Conservation (phyloP, 2,888 invertebrate genomes). For the Allolobophora icterica region DNA sequence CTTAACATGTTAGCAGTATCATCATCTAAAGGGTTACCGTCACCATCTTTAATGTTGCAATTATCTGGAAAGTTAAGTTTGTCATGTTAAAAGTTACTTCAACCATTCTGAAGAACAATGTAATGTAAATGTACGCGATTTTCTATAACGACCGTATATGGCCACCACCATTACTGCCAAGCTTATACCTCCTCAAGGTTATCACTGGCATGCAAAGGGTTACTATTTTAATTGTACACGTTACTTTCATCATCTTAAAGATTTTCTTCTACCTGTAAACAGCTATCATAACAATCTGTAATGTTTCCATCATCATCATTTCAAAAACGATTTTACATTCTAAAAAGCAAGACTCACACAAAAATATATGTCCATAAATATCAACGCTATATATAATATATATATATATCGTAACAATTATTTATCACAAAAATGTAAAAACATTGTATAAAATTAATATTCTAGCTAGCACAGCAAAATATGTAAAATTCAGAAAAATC, state of each 20-base stretch:
- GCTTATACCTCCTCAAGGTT: no score
- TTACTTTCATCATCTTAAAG: no score
- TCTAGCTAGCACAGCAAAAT: neutral
- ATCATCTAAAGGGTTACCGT: neutral
- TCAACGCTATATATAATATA: neutral
- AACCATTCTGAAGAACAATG: neutral
- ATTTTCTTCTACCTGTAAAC: no score
- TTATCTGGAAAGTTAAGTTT: neutral
- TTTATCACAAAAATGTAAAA: neutral
- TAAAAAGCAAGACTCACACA: neutral
- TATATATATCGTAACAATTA: no score
- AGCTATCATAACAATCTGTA: no score
- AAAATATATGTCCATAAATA: conserved; percentile 7
- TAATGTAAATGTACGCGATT: no score
- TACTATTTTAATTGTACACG: no score
- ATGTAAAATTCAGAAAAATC: neutral
- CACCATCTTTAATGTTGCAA: neutral
- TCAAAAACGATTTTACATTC: neutral
- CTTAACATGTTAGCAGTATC: neutral
- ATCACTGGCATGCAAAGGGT: no score
- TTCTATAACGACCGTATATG: no score
- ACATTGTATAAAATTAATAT: neutral
- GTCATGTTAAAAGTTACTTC: neutral
- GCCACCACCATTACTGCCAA: no score
- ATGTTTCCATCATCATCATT: neutral